Base-by-base conservation (phyloP, 2,113 vertebrate species). In the Trinectes maculatus region DNA sequence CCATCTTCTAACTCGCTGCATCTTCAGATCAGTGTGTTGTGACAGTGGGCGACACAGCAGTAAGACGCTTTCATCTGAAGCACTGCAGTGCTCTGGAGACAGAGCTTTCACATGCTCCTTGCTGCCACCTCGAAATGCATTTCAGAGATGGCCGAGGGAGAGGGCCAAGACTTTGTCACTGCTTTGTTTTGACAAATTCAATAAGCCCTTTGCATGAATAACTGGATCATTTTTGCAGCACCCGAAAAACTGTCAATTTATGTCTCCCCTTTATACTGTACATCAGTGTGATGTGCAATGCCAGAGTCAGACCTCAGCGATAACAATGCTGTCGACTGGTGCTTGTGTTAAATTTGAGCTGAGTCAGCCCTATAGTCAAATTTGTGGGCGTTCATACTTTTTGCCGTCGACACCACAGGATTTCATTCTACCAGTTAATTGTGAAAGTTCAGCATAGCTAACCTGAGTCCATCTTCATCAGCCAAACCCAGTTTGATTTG, bases 51-150 rank as follows among this genome's bases (percentile, higher is more conserved):
- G 16, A 29, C 53, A 48, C 74, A 40, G 61, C 61, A 3, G 28
- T 31, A 16, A 48, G 16, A 76, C 18, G 61, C 69, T 68, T 78
- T 82, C 69, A 65, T 71, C 40, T 60, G 33, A 54, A 69, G 36
- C 37, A 42, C 25, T 42, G 56, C 33, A 62, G 33, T 28, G 26
- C 42, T 33, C 3, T 31, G 44, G 25, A 59, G 59, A 46, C 34
- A 40, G 39, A 58, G 61, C 29, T 47, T 11, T 3, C 39, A 44
- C 29, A 3, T 44, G 52, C 28, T 42, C 12, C 39, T 28, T 7
- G 44, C 54, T 63, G 26, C 29, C 46, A 13, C 67, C 42, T 69
- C 31, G 52, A 28, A 65, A 77, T 49, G 37, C 57, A 18, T 59
- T 59, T 68, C 37, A 60, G 43, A 54, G 42, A 25, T 4, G 25